These are phyloP conservation scores for Mesaphorura yosii DNA, from an alignment of 1,140 invertebrate genomes.

Conservation along the genomic window DNA sequence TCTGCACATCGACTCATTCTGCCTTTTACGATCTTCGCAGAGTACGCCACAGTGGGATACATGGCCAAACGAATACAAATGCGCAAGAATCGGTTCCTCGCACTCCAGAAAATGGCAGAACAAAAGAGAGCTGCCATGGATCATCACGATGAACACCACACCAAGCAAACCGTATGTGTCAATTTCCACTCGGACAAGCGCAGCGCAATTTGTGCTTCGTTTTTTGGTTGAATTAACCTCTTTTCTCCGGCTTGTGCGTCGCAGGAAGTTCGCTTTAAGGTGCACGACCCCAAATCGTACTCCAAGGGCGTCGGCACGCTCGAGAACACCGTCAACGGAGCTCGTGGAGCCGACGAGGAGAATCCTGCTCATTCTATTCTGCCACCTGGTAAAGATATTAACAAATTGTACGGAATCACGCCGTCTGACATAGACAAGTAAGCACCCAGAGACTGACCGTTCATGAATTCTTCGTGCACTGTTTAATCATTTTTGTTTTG, in stretches of 20 bases:
- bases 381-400: conserved; percentile 69
- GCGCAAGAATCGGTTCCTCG: conserved; percentile 76
- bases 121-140: conserved; percentile 56
- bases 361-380: conserved; percentile 47
- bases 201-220: neutral
- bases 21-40: conserved; percentile 39
- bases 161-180: conserved; percentile 58
- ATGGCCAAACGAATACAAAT: conserved; percentile 91
- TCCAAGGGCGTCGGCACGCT: conserved; percentile 71
- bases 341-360: conserved; percentile 51
- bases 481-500: neutral
- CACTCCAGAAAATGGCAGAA: conserved; percentile 76
- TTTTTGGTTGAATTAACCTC: too few relatives aligned
- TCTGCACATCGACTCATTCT: conserved; percentile 1
- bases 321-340: conserved; percentile 77
- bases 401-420: conserved; percentile 76
- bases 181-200: neutral
- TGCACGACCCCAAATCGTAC: conserved; percentile 81
- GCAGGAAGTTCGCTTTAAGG: conserved; percentile 88
- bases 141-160: conserved; percentile 48
- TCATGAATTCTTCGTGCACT: too few relatives aligned
- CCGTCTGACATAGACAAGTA: conserved; percentile 88
- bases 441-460: too few relatives aligned
- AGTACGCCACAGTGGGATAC: conserved; percentile 88
- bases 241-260: conserved; percentile 31